phyloP scores from a whole-genome alignment of 2,113 vertebrate genomes.

The Callionymus lyra region DNA sequence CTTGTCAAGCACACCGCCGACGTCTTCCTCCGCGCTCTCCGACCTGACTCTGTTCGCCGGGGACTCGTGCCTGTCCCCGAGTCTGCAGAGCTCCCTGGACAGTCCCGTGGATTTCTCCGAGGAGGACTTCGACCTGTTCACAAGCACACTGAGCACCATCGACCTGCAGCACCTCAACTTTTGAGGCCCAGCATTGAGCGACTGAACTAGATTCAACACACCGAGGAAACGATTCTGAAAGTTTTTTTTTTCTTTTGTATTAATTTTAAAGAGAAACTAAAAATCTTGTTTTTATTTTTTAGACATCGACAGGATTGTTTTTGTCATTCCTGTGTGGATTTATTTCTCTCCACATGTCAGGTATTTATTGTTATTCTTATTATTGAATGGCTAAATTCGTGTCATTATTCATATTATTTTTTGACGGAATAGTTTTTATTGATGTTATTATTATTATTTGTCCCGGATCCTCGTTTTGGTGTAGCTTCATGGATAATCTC shows the following conservation, averaged over 20 bases:
- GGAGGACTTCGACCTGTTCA: slow-evolving; percentile 88
- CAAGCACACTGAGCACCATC: slow-evolving; percentile 84
- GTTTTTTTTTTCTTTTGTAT: too few relatives aligned
- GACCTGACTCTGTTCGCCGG: slow-evolving; percentile 75
- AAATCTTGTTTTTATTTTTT: too few relatives aligned
- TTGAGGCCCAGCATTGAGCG: slow-evolving; percentile 34
- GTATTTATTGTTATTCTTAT: background rate
- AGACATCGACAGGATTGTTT: too few relatives aligned
- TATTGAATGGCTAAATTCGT: background rate
- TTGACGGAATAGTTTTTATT: too few relatives aligned
- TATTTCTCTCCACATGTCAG: background rate
- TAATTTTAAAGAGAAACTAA: too few relatives aligned
- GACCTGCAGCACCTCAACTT: slow-evolving; percentile 82
- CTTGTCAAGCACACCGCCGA: slow-evolving; percentile 45
- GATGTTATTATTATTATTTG: slow-evolving; percentile 5
- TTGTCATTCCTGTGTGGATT: background rate
- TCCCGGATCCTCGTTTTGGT: slow-evolving; percentile 45
- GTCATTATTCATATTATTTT: background rate
- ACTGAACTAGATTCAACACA: slow-evolving; percentile 18
- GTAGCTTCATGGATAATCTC: slow-evolving; percentile 72
- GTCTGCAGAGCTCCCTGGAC: slow-evolving; percentile 69
- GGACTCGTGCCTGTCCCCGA: slow-evolving; percentile 76
- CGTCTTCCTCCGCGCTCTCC: slow-evolving; percentile 57
- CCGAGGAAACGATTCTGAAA: slow-evolving; percentile 35
- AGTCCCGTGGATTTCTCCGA: slow-evolving; percentile 85